Evolutionary conservation across 1,140 invertebrate genomes (phyloP).

Genomic region (Lasioglossum albipes): DNA sequence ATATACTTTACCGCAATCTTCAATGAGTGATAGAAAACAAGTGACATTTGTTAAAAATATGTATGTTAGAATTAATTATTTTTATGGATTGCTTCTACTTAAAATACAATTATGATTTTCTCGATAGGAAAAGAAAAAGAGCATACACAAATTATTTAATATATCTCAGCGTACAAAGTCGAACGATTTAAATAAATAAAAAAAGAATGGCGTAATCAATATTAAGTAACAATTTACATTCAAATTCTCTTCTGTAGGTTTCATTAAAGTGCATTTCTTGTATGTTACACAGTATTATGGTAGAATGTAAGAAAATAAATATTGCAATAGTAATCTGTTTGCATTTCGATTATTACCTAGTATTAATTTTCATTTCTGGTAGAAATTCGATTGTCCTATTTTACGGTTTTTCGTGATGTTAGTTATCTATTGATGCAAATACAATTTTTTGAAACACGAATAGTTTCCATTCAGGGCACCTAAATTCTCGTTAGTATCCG

Average conservation of each 20-base stretch:
- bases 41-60: constrained; percentile 26
- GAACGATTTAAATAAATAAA: constrained; percentile 28
- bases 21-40: constrained; percentile 20
- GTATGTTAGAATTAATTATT: constrained; percentile 55
- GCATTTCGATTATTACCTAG: background rate
- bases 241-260: constrained; percentile 90
- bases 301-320: constrained; percentile 82
- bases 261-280: constrained; percentile 93
- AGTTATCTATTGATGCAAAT: too few species aligned
- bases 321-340: constrained; percentile 61
- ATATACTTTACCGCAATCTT: constrained; percentile 29
- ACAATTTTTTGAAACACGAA: too few species aligned
- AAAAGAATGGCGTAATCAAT: constrained; percentile 36
- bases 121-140: constrained; percentile 45
- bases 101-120: constrained; percentile 54
- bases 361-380: background rate
- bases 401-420: too few species aligned
- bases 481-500: too few species aligned
- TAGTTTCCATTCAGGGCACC: too few species aligned
- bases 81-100: constrained; percentile 61
- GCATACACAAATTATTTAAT: constrained; percentile 61
- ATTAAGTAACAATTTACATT: constrained; percentile 70
- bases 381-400: too few species aligned
- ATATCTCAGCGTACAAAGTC: constrained; percentile 33
- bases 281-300: constrained; percentile 93